phyloP scores from a whole-genome alignment of 2,797 vertebrate species.

The Spizella passerina region DNA sequence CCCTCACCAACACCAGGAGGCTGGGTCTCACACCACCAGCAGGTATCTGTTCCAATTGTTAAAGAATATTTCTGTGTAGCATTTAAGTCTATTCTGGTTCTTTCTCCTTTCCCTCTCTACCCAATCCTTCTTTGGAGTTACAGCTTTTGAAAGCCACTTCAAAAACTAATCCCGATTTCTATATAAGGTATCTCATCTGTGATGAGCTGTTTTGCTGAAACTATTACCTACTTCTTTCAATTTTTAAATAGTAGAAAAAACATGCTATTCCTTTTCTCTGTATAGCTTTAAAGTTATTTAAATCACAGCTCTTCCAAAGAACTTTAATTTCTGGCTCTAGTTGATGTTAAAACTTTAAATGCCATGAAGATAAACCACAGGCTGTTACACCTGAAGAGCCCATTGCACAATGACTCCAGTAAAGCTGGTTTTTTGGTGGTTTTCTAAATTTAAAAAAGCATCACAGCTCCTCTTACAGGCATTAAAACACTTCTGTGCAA shows the following conservation, averaged over 20 bases:
- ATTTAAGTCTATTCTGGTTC: neutral
- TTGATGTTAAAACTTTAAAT: accelerated
- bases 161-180: neutral
- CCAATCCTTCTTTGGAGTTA: neutral
- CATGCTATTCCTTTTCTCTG: neutral
- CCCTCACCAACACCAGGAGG: accelerated
- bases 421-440: neutral
- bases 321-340: neutral
- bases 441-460: neutral
- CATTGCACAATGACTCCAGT: accelerated
- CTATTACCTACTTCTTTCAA: neutral
- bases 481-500: neutral
- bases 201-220: neutral
- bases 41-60: neutral
- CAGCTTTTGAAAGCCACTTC: neutral
- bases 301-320: neutral
- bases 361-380: neutral
- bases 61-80: neutral
- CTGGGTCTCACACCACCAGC: neutral
- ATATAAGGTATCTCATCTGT: neutral
- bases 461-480: neutral
- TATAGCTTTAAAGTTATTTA: neutral
- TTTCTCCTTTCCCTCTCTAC: neutral
- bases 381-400: neutral
- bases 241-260: neutral